Evolutionary conservation across 1,140 invertebrate species (phyloP).

Genomic region (Geopemphigus sp.): DNA sequence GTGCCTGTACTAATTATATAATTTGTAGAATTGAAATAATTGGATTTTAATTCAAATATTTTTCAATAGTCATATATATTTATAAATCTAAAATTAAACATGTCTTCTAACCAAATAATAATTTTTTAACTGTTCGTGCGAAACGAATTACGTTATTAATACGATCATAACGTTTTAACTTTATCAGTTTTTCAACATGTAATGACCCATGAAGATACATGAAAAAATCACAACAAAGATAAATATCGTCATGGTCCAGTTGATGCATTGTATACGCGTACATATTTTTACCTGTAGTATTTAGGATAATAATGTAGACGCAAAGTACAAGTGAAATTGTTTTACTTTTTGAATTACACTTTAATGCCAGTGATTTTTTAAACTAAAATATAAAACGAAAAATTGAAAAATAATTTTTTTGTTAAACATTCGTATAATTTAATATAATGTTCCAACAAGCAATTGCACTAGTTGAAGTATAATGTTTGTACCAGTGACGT

Average conservation of each 20-base stretch:
- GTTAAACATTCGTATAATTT: too few relatives aligned
- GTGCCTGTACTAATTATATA: too few relatives aligned
- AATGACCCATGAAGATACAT: conserved; percentile 8
- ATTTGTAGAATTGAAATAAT: too few relatives aligned
- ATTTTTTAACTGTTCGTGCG: background rate
- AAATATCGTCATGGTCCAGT: conserved; percentile 20
- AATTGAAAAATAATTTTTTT: too few relatives aligned
- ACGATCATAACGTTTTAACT: background rate
- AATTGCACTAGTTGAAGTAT: too few relatives aligned
- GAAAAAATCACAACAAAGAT: conserved; percentile 30
- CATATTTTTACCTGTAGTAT: background rate
- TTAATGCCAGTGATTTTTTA: background rate
- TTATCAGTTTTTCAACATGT: background rate
- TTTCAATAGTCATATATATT: too few relatives aligned
- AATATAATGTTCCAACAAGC: too few relatives aligned
- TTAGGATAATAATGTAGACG: background rate
- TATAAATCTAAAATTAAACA: too few relatives aligned
- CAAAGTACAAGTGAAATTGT: background rate
- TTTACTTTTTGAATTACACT: background rate
- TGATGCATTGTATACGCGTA: background rate
- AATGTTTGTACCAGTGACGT: too few relatives aligned
- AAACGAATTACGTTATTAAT: conserved; percentile 9
- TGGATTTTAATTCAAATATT: too few relatives aligned
- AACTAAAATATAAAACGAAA: background rate
- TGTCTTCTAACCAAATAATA: background rate